Evolutionary conservation across 2,113 vertebrate genomes (phyloP).

Genomic region (Tinamus guttatus): DNA sequence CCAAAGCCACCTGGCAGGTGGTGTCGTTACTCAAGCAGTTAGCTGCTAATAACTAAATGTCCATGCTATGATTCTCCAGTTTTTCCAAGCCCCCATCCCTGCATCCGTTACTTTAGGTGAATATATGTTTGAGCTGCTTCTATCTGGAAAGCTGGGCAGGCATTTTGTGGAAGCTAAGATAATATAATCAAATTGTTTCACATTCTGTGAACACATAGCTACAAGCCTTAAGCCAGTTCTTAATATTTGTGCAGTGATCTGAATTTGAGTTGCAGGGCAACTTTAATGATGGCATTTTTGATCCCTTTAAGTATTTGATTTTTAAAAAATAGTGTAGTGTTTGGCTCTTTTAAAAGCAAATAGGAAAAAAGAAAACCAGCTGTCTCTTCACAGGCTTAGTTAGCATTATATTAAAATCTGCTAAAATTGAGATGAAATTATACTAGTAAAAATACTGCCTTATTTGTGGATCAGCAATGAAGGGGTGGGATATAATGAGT

Average conservation of each 20-base stretch:
- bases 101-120: not conserved
- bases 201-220: not conserved
- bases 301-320: not conserved
- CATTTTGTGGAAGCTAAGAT: not conserved
- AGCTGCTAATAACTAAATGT: not conserved
- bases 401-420: not conserved
- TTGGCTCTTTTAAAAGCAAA: not conserved
- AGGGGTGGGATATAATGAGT: not conserved
- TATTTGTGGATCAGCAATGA: not conserved
- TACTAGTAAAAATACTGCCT: not conserved
- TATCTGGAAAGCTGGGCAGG: not conserved
- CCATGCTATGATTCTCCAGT: not conserved
- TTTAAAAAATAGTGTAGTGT: not conserved
- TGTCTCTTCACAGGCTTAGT: not conserved
- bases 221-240: not conserved
- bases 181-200: not conserved
- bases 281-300: not conserved
- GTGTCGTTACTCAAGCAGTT: not conserved
- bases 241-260: accelerated
- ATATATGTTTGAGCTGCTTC: not conserved
- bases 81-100: not conserved
- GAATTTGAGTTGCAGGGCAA: not conserved
- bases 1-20: not conserved
- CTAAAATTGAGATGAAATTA: not conserved
- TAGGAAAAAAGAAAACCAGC: not conserved